phyloP scores from a whole-genome alignment of 2,888 invertebrate species.

The Trachelus iudaicus region DNA sequence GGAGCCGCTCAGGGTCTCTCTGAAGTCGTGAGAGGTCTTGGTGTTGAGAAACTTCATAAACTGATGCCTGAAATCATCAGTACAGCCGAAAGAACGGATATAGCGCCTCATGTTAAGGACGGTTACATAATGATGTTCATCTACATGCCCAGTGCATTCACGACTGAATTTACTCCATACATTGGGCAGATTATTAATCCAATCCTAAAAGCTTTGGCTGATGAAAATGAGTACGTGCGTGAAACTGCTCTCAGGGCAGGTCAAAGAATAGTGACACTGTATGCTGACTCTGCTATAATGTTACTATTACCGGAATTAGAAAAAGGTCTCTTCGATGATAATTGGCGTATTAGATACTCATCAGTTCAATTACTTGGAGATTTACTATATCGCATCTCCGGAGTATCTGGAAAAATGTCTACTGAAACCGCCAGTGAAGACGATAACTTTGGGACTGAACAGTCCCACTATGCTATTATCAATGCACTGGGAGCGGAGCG shows the following conservation, averaged over 20 bases:
- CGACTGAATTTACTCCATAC: slow-evolving; percentile 94
- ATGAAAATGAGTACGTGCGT: slow-evolving; percentile 98
- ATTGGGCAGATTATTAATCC: slow-evolving; percentile 97
- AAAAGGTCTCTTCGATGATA: slow-evolving; percentile 94
- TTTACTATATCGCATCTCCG: slow-evolving; percentile 94
- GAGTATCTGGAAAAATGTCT: slow-evolving; percentile 98
- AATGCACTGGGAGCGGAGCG: slow-evolving; percentile 88
- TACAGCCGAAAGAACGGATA: slow-evolving; percentile 92
- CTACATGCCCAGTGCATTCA: slow-evolving; percentile 98
- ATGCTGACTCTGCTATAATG: slow-evolving; percentile 94
- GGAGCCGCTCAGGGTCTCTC: slow-evolving; percentile 98
- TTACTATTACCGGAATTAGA: slow-evolving; percentile 94
- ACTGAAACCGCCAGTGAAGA: slow-evolving; percentile 98
- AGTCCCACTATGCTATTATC: slow-evolving; percentile 92
- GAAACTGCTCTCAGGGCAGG: slow-evolving; percentile 97
- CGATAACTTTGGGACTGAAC: slow-evolving; percentile 98
- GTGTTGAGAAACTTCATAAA: slow-evolving; percentile 93
- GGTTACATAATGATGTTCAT: slow-evolving; percentile 99
- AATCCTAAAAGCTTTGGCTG: slow-evolving; percentile 95
- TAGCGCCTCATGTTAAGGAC: slow-evolving; percentile 97
- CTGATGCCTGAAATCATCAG: slow-evolving; percentile 98
- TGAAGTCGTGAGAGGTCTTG: slow-evolving; percentile 96
- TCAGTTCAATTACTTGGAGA: slow-evolving; percentile 97
- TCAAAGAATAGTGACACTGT: slow-evolving; percentile 95
- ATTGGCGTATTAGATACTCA: slow-evolving; percentile 95